Percentiles rank a stretch among this genome's conserved stretches.
These are phyloP conservation scores for Trimorus sp. DNA, from an alignment of 2,888 invertebrate species.

Conservation along the genomic window DNA sequence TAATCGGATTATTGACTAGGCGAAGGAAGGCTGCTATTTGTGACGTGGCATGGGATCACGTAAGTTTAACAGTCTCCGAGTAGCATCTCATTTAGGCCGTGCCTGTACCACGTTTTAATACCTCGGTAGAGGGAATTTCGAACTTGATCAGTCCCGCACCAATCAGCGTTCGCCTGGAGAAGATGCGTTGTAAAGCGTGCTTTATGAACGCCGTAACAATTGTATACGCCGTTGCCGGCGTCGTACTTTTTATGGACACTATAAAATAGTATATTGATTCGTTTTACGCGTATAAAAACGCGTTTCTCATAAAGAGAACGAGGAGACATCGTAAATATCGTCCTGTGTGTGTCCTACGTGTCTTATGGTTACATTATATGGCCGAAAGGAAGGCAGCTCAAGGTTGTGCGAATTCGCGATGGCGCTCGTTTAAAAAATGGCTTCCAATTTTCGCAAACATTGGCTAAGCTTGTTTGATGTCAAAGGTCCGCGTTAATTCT, in stretches of 20 bases:
- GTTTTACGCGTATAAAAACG: constrained; percentile 63
- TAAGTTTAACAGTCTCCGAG: too few relatives aligned
- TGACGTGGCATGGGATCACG: constrained; percentile 2
- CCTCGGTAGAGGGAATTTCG: constrained; percentile 33
- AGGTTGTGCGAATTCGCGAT: constrained; percentile 17
- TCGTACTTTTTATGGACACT: constrained; percentile 59
- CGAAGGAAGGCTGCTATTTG: constrained; percentile 29
- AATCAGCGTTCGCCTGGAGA: constrained; percentile 25
- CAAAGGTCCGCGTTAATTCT: too few relatives aligned
- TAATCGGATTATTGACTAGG: constrained; percentile 64
- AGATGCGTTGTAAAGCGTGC: constrained; percentile 43
- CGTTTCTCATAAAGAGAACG: constrained; percentile 55
- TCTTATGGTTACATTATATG: constrained; percentile 36
- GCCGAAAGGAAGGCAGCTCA: constrained; percentile 38
- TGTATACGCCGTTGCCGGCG: constrained; percentile 55
- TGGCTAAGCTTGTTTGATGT: too few relatives aligned
- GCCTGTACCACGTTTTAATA: constrained; percentile 17
- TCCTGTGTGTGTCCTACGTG: constrained; percentile 38
- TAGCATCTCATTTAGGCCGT: too few relatives aligned
- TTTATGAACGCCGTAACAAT: constrained; percentile 63
- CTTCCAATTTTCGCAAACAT: constrained; percentile 13
- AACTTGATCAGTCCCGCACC: constrained; percentile 42
- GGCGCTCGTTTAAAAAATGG: constrained; percentile 4
- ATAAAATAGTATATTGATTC: constrained; percentile 67
- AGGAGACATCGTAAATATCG: constrained; percentile 54